These are phyloP conservation scores for Andrena bucephala DNA, from an alignment of 2,888 invertebrate species.

Conservation along the genomic window DNA sequence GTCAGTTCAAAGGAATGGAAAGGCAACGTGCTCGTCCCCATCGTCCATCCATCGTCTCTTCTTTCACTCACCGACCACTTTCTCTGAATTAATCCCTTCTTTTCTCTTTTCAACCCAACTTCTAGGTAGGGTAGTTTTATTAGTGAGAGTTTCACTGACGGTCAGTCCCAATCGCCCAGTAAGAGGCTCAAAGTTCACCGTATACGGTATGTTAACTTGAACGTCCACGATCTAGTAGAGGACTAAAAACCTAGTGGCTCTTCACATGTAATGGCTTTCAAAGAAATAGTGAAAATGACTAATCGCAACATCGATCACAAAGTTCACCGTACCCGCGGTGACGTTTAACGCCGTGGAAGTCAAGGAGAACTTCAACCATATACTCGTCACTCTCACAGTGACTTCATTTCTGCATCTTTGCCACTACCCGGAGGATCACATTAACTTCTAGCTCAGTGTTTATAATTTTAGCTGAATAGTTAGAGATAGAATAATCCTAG, in stretches of 20 bases:
- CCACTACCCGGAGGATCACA: not conserved
- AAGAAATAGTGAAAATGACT: constrained; percentile 27
- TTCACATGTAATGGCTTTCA: constrained; percentile 8
- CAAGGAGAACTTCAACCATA: constrained; percentile 24
- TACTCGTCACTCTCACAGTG: not conserved
- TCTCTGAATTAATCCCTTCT: constrained; percentile 42
- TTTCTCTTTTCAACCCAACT: constrained; percentile 48
- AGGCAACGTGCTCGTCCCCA: not conserved
- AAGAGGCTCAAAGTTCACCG: constrained; percentile 67
- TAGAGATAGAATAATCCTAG: constrained; percentile 4
- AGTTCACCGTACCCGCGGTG: not conserved
- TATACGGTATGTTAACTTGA: constrained; percentile 64
- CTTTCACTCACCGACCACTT: not conserved
- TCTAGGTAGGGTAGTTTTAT: constrained; percentile 66
- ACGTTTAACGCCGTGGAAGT: not conserved
- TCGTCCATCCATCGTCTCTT: not conserved
- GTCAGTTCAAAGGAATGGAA: not conserved
- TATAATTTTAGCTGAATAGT: constrained; percentile 2
- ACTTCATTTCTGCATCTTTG: not conserved
- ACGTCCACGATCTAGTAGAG: constrained; percentile 36
- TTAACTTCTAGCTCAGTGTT: constrained; percentile 7
- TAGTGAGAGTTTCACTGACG: constrained; percentile 65
- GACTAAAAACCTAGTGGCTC: constrained; percentile 57
- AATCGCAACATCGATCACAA: constrained; percentile 39
- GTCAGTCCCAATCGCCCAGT: constrained; percentile 47